Conservation (phyloP, 2,888 invertebrate species). For the Cheilosia soror region DNA sequence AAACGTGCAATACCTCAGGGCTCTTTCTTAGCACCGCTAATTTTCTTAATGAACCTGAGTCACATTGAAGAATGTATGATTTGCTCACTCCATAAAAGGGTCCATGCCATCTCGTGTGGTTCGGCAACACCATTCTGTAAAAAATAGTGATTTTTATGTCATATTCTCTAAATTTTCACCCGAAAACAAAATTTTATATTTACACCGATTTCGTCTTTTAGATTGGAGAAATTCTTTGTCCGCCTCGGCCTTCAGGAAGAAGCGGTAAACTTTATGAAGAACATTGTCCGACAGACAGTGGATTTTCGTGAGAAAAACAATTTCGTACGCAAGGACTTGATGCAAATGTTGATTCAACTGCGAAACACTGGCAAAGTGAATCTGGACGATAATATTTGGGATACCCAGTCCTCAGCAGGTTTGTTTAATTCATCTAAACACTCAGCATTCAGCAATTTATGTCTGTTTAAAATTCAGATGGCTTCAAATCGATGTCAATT, state of each 20-base stretch:
- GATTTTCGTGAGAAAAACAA: constrained; percentile 83
- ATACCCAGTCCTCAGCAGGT: constrained; percentile 79
- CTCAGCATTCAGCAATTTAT: not conserved
- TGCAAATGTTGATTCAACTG: constrained; percentile 84
- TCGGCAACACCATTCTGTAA: no score
- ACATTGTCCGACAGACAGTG: constrained; percentile 82
- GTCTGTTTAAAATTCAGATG: constrained; percentile 63
- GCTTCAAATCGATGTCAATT: constrained; percentile 80
- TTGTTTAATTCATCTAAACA: not conserved
- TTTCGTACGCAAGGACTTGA: constrained; percentile 83
- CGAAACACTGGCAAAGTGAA: constrained; percentile 82
- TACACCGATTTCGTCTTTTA: constrained; percentile 29
- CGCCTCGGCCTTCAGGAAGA: constrained; percentile 76
- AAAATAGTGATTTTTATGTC: no score
- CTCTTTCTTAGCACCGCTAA: no score
- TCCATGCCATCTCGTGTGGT: no score
- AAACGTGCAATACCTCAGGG: no score
- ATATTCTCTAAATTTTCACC: no score
- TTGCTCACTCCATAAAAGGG: no score
- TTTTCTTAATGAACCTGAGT: no score
- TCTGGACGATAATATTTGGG: constrained; percentile 80
- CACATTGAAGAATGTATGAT: no score
- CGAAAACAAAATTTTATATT: no score
- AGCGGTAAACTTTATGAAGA: constrained; percentile 79
- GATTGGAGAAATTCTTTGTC: constrained; percentile 77